Conservation (phyloP, 2,113 vertebrate genomes). For the Stegastes partitus region DNA sequence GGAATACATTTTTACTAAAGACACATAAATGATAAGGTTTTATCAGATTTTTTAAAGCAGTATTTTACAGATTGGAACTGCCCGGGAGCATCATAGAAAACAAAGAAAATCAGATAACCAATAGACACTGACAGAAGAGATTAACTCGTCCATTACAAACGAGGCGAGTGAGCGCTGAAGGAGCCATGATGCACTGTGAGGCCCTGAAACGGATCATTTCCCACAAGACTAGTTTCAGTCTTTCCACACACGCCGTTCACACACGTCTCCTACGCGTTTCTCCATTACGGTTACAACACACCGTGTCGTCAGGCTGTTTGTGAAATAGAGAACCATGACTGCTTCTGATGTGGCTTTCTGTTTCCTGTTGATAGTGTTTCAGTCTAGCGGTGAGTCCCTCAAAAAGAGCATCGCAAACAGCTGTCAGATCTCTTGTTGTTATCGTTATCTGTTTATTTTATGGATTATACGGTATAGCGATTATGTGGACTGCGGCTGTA, state of each 20-base stretch:
- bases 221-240: not conserved
- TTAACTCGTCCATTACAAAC: not conserved
- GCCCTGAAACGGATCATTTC: not conserved
- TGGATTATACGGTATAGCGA: conserved; percentile 15
- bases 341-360: conserved; percentile 23
- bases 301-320: not conserved
- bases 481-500: not conserved
- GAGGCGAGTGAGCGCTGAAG: not conserved
- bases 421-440: conserved; percentile 21
- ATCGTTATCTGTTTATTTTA: conserved; percentile 21
- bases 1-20: too few species aligned
- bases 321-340: not conserved
- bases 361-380: conserved; percentile 47
- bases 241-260: not conserved
- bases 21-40: too few species aligned
- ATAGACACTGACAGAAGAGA: not conserved
- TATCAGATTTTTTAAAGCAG: too few species aligned
- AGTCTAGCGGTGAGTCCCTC: not conserved
- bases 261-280: not conserved
- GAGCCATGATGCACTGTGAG: not conserved
- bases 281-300: not conserved
- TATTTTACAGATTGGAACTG: too few species aligned
- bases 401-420: conserved; percentile 2
- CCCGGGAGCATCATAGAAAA: not conserved
- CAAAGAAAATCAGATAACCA: not conserved